These are phyloP conservation scores for Schizaphis graminum DNA, from an alignment of 2,888 invertebrate genomes.

Conservation along the genomic window DNA sequence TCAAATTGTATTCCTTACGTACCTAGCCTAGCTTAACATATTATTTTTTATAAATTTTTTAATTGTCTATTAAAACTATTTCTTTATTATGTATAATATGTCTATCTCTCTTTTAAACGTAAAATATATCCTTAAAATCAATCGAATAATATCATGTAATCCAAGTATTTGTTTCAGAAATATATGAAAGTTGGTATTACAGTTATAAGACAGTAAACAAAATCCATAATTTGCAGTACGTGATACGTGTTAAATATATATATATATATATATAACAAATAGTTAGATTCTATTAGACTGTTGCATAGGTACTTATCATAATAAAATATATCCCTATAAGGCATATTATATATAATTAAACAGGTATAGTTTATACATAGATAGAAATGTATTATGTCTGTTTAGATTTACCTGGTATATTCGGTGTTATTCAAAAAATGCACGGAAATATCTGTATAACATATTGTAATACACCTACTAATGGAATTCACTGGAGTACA, in stretches of 20 bases:
- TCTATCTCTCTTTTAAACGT: not conserved
- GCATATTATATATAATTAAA: not conserved
- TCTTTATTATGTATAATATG: not conserved
- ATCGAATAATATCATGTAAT: not conserved
- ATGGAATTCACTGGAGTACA: not conserved
- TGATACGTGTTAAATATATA: not conserved
- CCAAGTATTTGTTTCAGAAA: not conserved
- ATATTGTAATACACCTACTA: not conserved
- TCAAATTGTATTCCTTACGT: not conserved
- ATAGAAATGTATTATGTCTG: not conserved
- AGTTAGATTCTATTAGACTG: not conserved
- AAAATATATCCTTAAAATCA: not conserved
- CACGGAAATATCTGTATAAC: not conserved
- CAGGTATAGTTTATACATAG: not conserved
- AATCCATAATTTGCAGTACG: too few relatives aligned
- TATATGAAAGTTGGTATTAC: not conserved
- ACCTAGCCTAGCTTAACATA: not conserved
- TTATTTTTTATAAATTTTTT: not conserved
- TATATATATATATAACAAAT: not conserved
- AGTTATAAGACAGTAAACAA: not conserved
- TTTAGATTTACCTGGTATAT: not conserved
- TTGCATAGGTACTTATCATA: not conserved
- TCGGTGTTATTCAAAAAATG: not conserved
- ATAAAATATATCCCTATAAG: not conserved
- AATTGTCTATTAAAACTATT: not conserved